These are phyloP conservation scores for Acrossocheilus fasciatus DNA, from an alignment of 2,797 vertebrate genomes.

Conservation along the genomic window DNA sequence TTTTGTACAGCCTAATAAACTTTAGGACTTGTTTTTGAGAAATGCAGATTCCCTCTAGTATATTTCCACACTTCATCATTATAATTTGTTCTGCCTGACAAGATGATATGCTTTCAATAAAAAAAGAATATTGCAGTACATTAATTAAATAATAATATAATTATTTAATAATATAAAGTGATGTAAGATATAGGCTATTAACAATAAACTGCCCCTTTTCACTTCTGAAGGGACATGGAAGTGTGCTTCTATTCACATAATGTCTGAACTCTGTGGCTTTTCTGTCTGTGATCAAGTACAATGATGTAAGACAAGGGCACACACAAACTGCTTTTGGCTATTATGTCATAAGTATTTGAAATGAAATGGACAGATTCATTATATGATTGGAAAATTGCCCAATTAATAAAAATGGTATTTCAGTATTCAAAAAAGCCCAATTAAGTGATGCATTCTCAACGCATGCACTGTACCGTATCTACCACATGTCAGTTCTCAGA, in stretches of 20 bases:
- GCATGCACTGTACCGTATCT: not conserved
- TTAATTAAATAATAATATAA: not conserved
- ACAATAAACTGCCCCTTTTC: not conserved
- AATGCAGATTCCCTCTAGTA: not conserved
- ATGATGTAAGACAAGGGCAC: not conserved
- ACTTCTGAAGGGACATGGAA: not conserved
- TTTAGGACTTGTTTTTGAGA: not conserved
- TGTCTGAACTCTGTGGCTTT: not conserved
- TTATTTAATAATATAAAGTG: too few species aligned
- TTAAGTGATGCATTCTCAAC: not conserved
- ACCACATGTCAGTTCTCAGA: not conserved
- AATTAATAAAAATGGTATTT: not conserved
- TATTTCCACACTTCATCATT: not conserved
- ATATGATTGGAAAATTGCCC: not conserved
- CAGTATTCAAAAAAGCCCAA: not conserved
- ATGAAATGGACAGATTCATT: not conserved
- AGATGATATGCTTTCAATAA: not conserved
- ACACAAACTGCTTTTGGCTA: not conserved
- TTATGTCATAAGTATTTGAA: not conserved
- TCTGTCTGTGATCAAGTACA: not conserved
- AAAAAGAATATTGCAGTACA: not conserved
- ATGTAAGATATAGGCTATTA: not conserved
- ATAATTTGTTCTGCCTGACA: not conserved
- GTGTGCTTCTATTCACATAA: not conserved
- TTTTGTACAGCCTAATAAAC: constrained; percentile 10